Base-by-base conservation (phyloP, 2,888 invertebrate species). In the Drosophila tanythrix region DNA sequence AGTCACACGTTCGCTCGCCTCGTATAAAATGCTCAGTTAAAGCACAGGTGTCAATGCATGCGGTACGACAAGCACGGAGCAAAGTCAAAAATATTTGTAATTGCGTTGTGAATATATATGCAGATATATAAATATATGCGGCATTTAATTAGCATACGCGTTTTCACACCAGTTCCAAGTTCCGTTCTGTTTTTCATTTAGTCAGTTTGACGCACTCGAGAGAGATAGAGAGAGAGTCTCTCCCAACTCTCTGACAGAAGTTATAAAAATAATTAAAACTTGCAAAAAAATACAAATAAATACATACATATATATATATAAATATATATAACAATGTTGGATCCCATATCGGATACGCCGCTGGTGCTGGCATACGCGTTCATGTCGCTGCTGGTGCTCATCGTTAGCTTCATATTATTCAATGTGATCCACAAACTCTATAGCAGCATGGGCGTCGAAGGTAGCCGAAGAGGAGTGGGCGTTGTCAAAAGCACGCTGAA, bases 381-480 rank as follows among this genome's bases (percentile, higher is more conserved):
- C 64, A 90, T 93, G 76, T 87, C 91, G 69, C 80, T 93, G 64
- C 84, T 93, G 48, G 83, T 92, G 38, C 81, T 92, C 51, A 93
- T 93, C 56, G 75, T 93, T 25, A 84, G 91, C 74, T 92, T 93
- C 55, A 92, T 93, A 59, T 64, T 92, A n/a, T 88, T 93, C 68
- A 93, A 93, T 80, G 85, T 93, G 60, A 88, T 91, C 52, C 92
- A 93, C 58, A 93, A 92, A 70, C 81, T 93, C 48, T 92, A 92
- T 61, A 74, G 79, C 51, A 76, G 81, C 64, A 75, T 78, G 58
- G 51, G 52, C 36, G 56, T 25, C 2, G 38, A 56, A 29, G 25
- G 21, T 2, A 61, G 55, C 10, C 51, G 33, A 29, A 48, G 40
- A 35, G 53, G 66, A 10, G 76, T 71, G 55, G 75, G 63, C 40